Conservation (phyloP, 2,797 vertebrate species). For the Nyctibius grandis region DNA sequence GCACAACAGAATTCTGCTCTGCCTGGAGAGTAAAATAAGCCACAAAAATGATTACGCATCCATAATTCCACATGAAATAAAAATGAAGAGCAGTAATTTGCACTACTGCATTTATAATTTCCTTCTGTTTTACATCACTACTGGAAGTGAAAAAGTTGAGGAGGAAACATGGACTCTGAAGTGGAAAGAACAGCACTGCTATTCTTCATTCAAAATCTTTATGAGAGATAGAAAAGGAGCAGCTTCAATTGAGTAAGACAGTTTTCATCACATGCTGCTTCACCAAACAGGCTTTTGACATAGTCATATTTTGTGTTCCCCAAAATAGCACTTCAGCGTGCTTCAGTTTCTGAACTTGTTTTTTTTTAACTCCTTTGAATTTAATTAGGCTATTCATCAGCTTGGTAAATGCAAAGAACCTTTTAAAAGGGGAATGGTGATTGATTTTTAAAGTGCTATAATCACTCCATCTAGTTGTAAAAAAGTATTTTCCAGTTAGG, state of each 20-base stretch:
- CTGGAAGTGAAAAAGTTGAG: not conserved
- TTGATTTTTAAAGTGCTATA: conserved; percentile 60
- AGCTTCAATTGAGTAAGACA: not conserved
- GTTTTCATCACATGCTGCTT: conserved; percentile 48
- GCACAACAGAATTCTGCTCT: not conserved
- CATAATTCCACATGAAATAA: not conserved
- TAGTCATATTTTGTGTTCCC: conserved; percentile 57
- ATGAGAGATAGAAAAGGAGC: not conserved
- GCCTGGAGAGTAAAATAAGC: not conserved
- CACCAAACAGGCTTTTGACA: conserved; percentile 56
- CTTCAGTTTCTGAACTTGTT: conserved; percentile 47
- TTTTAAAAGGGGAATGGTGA: conserved; percentile 48
- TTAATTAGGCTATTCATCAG: conserved; percentile 64
- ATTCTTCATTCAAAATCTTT: conserved; percentile 19
- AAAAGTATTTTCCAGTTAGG: not conserved
- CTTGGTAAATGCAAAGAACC: conserved; percentile 51
- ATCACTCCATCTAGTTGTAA: conserved; percentile 29
- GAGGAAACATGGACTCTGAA: not conserved
- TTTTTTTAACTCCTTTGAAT: conserved; percentile 57
- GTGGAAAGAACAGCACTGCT: not conserved
- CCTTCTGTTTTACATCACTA: not conserved
- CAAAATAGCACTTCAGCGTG: conserved; percentile 39
- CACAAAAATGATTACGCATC: not conserved
- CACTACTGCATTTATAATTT: not conserved
- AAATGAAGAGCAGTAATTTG: not conserved